A percentile compares a stretch with the other conserved stretches of the same genome.
phyloP scores from a whole-genome alignment of 2,888 invertebrate genomes.

The Dorcus hopei region DNA sequence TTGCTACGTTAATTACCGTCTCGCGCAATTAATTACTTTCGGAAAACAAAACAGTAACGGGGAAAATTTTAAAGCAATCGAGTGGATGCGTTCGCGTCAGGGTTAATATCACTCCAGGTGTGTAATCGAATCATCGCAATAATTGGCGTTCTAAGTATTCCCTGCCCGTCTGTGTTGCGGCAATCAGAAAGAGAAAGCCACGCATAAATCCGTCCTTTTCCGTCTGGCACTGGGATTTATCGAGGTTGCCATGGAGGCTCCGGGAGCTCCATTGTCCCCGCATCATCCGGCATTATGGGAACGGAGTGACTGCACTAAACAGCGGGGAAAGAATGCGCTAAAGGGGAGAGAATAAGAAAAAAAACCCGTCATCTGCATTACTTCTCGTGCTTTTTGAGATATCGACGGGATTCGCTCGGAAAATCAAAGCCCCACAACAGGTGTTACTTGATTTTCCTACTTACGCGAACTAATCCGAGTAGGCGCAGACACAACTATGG shows the following conservation, averaged over 20 bases:
- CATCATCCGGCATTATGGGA: constrained; percentile 37
- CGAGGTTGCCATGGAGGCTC: constrained; percentile 38
- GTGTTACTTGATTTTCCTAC: constrained; percentile 14
- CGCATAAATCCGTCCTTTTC: constrained; percentile 26
- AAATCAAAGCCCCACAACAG: constrained; percentile 23
- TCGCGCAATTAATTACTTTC: too few relatives aligned
- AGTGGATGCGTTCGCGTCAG: too few relatives aligned
- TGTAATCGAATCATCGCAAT: constrained; percentile 14
- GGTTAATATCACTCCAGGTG: constrained; percentile 8
- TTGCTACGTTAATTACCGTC: too few relatives aligned
- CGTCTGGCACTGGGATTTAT: constrained; percentile 33
- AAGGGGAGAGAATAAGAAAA: constrained; percentile 19
- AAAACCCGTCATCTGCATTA: constrained; percentile 25
- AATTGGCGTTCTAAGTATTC: constrained; percentile 22
- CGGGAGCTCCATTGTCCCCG: constrained; percentile 35
- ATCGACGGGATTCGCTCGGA: constrained; percentile 11
- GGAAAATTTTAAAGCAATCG: too few relatives aligned
- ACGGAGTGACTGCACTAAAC: constrained; percentile 28
- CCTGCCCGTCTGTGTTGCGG: constrained; percentile 12
- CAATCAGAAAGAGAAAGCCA: constrained; percentile 13
- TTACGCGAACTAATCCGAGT: too few relatives aligned
- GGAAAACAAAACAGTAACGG: too few relatives aligned
- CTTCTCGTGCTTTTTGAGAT: constrained; percentile 17
- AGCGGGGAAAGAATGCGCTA: constrained; percentile 20
- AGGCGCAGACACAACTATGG: too few relatives aligned